Percentiles rank a stretch among this genome's conserved stretches.
Evolutionary conservation across 2,888 invertebrate genomes (phyloP).

Genomic region (Rhagonycha lutea): DNA sequence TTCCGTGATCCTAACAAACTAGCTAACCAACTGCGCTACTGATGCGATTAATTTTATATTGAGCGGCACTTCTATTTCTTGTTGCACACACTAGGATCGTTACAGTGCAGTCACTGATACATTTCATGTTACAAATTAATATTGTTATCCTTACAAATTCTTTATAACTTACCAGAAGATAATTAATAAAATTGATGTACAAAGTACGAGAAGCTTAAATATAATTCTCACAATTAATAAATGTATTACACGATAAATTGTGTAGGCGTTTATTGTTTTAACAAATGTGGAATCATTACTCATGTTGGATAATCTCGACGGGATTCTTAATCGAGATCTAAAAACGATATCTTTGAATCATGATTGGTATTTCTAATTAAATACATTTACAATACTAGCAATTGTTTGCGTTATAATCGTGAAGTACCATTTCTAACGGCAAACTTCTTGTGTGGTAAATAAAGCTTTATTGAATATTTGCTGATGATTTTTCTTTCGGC

Average conservation of each 20-base stretch:
- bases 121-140: too few relatives aligned
- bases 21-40: too few relatives aligned
- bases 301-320: constrained; percentile 38
- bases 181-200: background rate
- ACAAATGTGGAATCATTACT: constrained; percentile 44
- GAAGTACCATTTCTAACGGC: constrained; percentile 33
- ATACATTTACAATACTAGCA: constrained; percentile 43
- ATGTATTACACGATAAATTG: constrained; percentile 37
- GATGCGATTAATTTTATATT: too few relatives aligned
- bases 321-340: constrained; percentile 39
- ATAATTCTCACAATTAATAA: constrained; percentile 12
- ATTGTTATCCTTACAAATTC: too few relatives aligned
- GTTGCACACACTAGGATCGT: too few relatives aligned
- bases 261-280: constrained; percentile 43
- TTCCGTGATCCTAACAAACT: too few relatives aligned
- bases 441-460: constrained; percentile 33
- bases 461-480: constrained; percentile 14
- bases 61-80: too few relatives aligned
- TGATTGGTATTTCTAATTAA: constrained; percentile 49
- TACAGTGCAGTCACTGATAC: too few relatives aligned
- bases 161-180: too few relatives aligned
- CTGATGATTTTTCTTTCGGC: constrained; percentile 7
- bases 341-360: constrained; percentile 42
- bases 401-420: constrained; percentile 42
- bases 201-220: background rate